These are phyloP conservation scores for Lordiphosa mommai DNA, from an alignment of 1,140 invertebrate genomes.

Conservation along the genomic window DNA sequence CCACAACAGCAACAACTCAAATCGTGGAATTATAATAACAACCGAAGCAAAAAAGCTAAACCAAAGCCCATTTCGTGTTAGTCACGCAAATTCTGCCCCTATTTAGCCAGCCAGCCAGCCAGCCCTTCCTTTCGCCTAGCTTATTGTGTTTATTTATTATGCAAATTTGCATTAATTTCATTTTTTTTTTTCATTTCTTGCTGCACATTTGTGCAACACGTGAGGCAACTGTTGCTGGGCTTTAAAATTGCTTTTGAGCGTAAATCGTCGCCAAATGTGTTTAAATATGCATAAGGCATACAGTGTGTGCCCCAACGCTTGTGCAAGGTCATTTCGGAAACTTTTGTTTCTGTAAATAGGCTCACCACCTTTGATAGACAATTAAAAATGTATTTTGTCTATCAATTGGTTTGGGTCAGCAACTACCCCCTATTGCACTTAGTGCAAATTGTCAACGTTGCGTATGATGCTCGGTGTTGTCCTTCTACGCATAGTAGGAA, in stretches of 20 bases:
- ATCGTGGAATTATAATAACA: not conserved
- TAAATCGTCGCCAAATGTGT: conserved; percentile 51
- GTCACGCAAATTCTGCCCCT: conserved; percentile 45
- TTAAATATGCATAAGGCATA: conserved; percentile 53
- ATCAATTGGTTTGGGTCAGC: conserved; percentile 51
- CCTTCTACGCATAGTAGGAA: conserved; percentile 63
- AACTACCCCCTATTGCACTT: conserved; percentile 35
- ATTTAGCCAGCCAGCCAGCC: conserved; percentile 8
- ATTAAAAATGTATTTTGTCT: conserved; percentile 67
- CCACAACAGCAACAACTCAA: not conserved
- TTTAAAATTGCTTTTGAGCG: conserved; percentile 48
- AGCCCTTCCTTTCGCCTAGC: conserved; percentile 6
- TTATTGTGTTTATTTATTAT: conserved; percentile 75
- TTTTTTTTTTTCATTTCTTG: not conserved
- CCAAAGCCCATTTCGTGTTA: conserved; percentile 26
- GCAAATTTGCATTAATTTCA: conserved; percentile 72
- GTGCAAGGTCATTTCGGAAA: conserved; percentile 54
- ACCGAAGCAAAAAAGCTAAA: conserved; percentile 32
- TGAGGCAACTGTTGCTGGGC: conserved; percentile 31
- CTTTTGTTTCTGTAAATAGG: conserved; percentile 63
- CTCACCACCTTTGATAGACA: conserved; percentile 46
- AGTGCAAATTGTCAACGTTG: conserved; percentile 67
- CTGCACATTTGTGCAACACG: conserved; percentile 46
- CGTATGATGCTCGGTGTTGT: conserved; percentile 21
- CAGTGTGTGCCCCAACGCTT: not conserved